Evolutionary conservation across 2,888 invertebrate species (phyloP).

Genomic region (Nasonia oneida): DNA sequence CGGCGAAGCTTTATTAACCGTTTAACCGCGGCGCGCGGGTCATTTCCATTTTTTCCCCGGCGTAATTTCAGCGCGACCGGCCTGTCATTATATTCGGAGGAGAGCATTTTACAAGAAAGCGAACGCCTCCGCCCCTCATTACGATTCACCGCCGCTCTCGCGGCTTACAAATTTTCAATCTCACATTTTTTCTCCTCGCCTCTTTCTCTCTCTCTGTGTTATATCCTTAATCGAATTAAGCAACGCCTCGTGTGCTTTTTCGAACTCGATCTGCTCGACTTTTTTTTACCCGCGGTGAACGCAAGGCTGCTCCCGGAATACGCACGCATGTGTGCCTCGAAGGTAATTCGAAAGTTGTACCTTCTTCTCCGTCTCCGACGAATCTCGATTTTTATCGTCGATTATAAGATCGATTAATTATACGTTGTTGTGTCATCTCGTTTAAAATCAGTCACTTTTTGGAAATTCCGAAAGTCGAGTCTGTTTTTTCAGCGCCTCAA

Average conservation of each 20-base stretch:
- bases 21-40: not conserved
- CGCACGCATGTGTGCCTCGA: not conserved
- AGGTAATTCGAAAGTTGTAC: constrained; percentile 8
- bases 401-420: not conserved
- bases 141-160: not conserved
- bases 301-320: constrained; percentile 4
- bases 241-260: not conserved
- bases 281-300: not conserved
- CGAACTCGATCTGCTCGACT: not conserved
- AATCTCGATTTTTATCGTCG: not conserved
- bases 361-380: not conserved
- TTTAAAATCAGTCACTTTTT: not conserved
- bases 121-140: not conserved
- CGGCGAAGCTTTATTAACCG: not conserved
- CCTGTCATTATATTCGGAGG: not conserved
- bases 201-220: too few species aligned
- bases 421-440: too few species aligned
- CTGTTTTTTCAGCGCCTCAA: constrained; percentile 10
- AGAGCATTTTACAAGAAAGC: constrained; percentile 11
- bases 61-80: constrained; percentile 20
- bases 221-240: not conserved
- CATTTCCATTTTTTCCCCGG: not conserved
- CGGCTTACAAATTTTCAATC: not conserved
- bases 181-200: not conserved
- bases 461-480: not conserved